These are phyloP conservation scores for Pseudanteris insignis DNA, from an alignment of 2,888 invertebrate species.

Conservation along the genomic window DNA sequence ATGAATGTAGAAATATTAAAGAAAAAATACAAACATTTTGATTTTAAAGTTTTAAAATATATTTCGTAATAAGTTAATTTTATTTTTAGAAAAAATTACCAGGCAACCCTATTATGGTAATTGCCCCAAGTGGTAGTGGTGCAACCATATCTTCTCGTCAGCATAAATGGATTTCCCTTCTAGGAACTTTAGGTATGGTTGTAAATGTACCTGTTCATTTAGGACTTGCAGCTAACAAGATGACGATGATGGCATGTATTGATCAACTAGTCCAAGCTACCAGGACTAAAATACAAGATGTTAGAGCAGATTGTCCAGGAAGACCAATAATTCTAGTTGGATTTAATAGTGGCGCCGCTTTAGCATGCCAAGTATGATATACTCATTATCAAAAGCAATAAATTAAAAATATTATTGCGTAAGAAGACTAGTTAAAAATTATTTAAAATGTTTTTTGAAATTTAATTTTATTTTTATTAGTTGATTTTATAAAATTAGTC, in stretches of 20 bases:
- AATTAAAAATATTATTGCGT: no score
- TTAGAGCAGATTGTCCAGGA: conserved; percentile 74
- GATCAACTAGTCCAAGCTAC: conserved; percentile 75
- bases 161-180: conserved; percentile 76
- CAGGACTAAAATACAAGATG: conserved; percentile 77
- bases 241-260: conserved; percentile 69
- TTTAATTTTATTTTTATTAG: no score
- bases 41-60: no score
- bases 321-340: conserved; percentile 81
- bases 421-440: no score
- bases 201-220: conserved; percentile 71
- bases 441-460: no score
- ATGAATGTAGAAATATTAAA: no score
- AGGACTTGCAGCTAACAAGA: conserved; percentile 60
- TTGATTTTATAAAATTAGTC: not conserved
- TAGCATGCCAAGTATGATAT: conserved; percentile 78
- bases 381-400: no score
- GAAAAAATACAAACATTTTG: no score
- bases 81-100: conserved; percentile 72
- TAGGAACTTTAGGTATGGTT: conserved; percentile 76
- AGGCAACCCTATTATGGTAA: conserved; percentile 74
- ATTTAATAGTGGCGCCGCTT: conserved; percentile 78
- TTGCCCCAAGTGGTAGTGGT: conserved; percentile 70
- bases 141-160: conserved; percentile 69
- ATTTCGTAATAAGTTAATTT: no score